Conservation (phyloP, 2,888 invertebrate species). For the Plebejus argus region DNA sequence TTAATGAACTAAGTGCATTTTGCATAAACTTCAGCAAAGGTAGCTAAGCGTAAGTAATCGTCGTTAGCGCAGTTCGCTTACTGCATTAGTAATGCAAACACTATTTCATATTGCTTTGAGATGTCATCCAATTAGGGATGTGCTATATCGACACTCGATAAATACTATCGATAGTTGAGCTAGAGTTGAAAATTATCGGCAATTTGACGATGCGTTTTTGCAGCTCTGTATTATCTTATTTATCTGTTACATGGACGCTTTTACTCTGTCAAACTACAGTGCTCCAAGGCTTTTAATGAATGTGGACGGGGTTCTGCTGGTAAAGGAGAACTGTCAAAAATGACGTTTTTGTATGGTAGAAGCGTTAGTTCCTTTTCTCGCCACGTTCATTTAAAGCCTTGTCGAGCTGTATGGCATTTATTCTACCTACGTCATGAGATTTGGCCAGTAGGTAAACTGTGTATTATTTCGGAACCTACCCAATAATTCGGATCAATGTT, state of each 20-base stretch:
- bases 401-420: too few relatives aligned
- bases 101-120: conserved; percentile 23
- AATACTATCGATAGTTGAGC: background rate
- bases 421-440: too few relatives aligned
- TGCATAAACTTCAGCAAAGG: background rate
- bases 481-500: too few relatives aligned
- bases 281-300: too few relatives aligned
- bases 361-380: too few relatives aligned
- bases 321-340: too few relatives aligned
- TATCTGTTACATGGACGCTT: background rate
- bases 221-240: background rate
- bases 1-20: background rate
- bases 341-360: too few relatives aligned
- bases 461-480: too few relatives aligned
- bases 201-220: background rate
- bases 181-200: background rate
- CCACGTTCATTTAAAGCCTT: too few relatives aligned
- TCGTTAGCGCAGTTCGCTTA: background rate
- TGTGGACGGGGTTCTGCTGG: too few relatives aligned
- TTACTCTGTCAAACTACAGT: too few relatives aligned
- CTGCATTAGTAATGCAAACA: conserved; percentile 13
- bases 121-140: conserved; percentile 2
- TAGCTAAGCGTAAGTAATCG: background rate
- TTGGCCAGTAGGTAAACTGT: too few relatives aligned
- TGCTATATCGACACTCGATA: background rate